Evolutionary conservation across 2,888 invertebrate genomes (phyloP), one percentile per base, ranked within the genome.

Genomic region (Temnothorax unifasciatus): DNA sequence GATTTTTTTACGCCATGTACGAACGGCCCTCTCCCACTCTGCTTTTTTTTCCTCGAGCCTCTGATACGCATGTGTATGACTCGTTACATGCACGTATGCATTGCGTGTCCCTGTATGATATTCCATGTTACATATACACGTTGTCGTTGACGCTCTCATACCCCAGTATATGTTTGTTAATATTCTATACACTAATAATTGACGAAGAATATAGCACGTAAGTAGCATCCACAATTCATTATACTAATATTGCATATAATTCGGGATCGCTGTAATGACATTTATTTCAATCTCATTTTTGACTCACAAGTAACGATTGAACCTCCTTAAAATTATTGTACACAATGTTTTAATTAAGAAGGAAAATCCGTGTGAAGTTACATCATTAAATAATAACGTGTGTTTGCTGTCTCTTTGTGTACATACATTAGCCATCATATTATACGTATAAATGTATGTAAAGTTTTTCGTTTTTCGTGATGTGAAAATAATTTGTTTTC

Each of bases 31-130:
- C 38, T 47, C 21, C 44, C 38, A 25, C 68, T 74, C 50, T 63
- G 61, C 21, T n/a, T 81, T 50, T 77, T 73, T 25, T 61, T 74
- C 29, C 54, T 21, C 63, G 44, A 59, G 50, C 64, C n/a, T n/a
- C 2, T 47, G 52, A 86, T 84, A 85, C 77, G 75, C 66, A 47
- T 61, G 63, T n/a, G n/a, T n/a, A n/a, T 54, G 47, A 75, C 83
- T 84, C 71, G 87, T 88, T 91, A 87, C 64, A 73, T 83, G 84
- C 88, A 86, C 83, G 83, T 82, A 15, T 41, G 29, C 21, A 21
- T 85, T 77, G 82, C 82, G 81, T 82, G 75, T 76, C 71, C 44
- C 69, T 81, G 83, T 64, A 68, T 52, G 64, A 59, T 63, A 81
- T 71, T 50, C 21, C 68, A 61, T 18, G 38, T 52, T 64, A 34